These are phyloP conservation scores for Perithous albicinctus DNA, from an alignment of 2,888 invertebrate species.

Conservation along the genomic window DNA sequence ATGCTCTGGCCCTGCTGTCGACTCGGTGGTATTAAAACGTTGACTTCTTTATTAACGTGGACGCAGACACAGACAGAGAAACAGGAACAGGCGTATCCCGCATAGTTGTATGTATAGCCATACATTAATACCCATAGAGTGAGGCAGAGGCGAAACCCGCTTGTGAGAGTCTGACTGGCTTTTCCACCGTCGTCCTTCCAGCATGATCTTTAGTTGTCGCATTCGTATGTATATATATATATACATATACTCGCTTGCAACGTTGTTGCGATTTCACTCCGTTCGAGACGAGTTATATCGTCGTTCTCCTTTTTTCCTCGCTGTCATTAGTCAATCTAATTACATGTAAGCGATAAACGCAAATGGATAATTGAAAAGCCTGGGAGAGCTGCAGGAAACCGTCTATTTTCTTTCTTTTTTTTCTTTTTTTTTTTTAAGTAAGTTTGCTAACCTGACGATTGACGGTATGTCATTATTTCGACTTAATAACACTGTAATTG, in stretches of 20 bases:
- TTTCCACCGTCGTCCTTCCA: constrained; percentile 54
- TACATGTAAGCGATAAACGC: constrained; percentile 44
- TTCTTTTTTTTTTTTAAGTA: not conserved
- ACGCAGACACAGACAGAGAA: constrained; percentile 47
- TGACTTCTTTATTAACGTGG: constrained; percentile 83
- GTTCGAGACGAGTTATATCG: constrained; percentile 35
- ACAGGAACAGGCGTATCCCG: constrained; percentile 20
- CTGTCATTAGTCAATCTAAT: constrained; percentile 55
- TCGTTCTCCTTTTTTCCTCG: not conserved
- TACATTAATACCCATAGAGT: constrained; percentile 36
- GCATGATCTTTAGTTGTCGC: not conserved
- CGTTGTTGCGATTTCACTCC: constrained; percentile 42
- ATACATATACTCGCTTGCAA: constrained; percentile 7
- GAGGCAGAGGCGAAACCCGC: constrained; percentile 45
- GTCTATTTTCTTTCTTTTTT: too few species aligned
- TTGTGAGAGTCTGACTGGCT: constrained; percentile 47
- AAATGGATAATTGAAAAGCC: constrained; percentile 38
- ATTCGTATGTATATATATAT: not conserved
- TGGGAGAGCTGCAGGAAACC: constrained; percentile 1
- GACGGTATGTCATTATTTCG: not conserved
- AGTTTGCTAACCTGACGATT: not conserved
- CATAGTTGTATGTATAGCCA: not conserved
- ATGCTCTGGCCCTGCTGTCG: constrained; percentile 72
- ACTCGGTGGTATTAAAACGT: constrained; percentile 80
- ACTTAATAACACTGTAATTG: not conserved